Evolutionary conservation across 2,797 vertebrate species (phyloP), one percentile per base, ranked within the genome.

Genomic region (Dromococcyx pavoninus): DNA sequence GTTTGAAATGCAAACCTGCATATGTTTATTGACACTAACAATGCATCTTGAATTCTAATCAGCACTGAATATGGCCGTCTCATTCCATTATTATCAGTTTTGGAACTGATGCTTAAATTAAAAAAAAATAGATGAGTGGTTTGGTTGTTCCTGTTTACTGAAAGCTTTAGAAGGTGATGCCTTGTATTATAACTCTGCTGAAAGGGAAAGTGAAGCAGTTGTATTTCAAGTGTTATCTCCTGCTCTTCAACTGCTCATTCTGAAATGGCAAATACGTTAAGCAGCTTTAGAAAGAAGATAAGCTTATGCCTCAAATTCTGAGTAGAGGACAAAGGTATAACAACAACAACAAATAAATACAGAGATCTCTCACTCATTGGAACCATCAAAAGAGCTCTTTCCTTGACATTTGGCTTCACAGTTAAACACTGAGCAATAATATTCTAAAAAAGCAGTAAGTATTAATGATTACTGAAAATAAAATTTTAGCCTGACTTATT

Each of bases 221-320:
- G 30, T 71, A 65, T 66, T 91, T 88, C 62, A 91, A 56, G 51
- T 81, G 91, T 86, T 89, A 93, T 72, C 62, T 83, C 62, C 48
- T 56, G 30, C 72, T 94, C 56, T 91, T 92, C 84, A 93, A 33
- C n/a, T 78, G 65, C 78, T 86, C 32, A 2, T 73, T 91, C 79
- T 81, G 57, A 88, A 95, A 72, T 21, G 35, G 65, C 43, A 91
- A 95, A 95, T 84, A 81, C 5, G 2, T 73, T 92, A 95, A 96
- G 89, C 43, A 76, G 91, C 86, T 95, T 95, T 89, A 91, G 23
- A 78, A 81, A 78, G 58, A 78, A 81, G 77, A 92, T 75, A 90
- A 95, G 74, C 28, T 78, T 81, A 60, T 60, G 69, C 54, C 51
- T 95, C 71, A 74, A 2, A 37, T 91, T 77, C n/a, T 70, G 23